Percentiles rank a stretch among this genome's conserved stretches.
Evolutionary conservation across 2,113 vertebrate species (phyloP).

Genomic region (Pyrgilauda ruficollis): DNA sequence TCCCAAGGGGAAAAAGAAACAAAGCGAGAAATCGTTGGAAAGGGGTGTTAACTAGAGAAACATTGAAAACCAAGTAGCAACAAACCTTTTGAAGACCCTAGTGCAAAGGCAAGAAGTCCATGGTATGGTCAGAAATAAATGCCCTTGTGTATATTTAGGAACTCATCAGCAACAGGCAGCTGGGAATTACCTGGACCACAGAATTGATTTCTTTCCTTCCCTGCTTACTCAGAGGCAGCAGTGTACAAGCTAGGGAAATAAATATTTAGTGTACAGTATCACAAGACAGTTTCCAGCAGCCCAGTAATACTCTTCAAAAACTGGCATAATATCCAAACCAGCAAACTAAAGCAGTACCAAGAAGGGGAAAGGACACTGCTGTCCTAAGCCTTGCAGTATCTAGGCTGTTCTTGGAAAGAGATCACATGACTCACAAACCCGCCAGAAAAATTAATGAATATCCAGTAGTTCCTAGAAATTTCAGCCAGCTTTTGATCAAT

Average conservation of each 20-base stretch:
- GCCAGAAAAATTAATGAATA: background rate
- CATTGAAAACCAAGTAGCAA: background rate
- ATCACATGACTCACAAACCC: background rate
- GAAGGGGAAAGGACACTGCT: background rate
- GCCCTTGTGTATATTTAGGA: background rate
- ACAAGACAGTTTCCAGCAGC: background rate
- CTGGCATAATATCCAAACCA: background rate
- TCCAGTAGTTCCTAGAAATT: background rate
- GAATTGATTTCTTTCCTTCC: background rate
- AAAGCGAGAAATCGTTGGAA: background rate
- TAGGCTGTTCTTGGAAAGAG: background rate
- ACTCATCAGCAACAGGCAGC: rapidly evolving
- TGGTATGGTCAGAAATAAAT: background rate
- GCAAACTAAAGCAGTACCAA: background rate
- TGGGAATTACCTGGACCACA: background rate
- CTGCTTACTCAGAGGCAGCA: background rate
- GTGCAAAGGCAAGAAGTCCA: background rate
- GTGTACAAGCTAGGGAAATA: background rate
- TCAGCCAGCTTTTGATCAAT: background rate
- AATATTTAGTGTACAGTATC: background rate
- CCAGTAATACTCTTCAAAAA: background rate
- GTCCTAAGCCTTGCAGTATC: background rate
- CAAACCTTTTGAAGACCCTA: background rate
- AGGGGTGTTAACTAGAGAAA: background rate
- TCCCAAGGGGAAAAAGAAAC: background rate